phyloP scores from a whole-genome alignment of 2,113 vertebrate genomes.

The Dasyprocta punctata region DNA sequence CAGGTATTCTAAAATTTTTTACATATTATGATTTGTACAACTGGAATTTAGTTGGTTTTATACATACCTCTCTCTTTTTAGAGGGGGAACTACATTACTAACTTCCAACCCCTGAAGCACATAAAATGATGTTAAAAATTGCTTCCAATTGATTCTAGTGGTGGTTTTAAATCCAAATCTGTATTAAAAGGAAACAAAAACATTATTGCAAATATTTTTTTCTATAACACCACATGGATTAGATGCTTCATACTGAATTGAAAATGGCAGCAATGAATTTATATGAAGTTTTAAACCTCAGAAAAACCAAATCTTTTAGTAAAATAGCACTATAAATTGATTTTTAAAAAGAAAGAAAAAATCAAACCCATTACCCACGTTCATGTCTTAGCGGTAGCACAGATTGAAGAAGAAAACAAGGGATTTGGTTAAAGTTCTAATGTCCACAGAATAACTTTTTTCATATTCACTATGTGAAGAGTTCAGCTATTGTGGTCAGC shows the following conservation, averaged over 20 bases:
- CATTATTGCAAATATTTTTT: rapidly evolving
- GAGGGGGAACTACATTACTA: neutral
- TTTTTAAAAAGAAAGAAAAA: conserved; percentile 20
- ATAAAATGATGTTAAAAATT: conserved; percentile 80
- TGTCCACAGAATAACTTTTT: neutral
- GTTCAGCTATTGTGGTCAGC: rapidly evolving
- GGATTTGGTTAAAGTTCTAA: neutral
- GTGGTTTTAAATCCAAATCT: conserved; percentile 81
- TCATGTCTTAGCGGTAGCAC: rapidly evolving
- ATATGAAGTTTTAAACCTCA: conserved; percentile 19
- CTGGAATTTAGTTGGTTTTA: neutral
- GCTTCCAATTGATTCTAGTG: conserved; percentile 80
- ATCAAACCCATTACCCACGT: neutral
- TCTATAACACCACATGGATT: neutral
- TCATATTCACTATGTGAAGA: neutral
- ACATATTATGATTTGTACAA: neutral
- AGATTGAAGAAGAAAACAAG: neutral
- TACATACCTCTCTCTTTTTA: conserved; percentile 69
- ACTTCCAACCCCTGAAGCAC: conserved; percentile 49
- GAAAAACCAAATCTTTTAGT: conserved; percentile 13
- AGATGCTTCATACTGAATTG: neutral
- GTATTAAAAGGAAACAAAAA: conserved; percentile 30
- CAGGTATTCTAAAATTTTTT: neutral
- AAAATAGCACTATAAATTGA: neutral
- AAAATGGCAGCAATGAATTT: neutral